phyloP scores from a whole-genome alignment of 2,888 invertebrate species.

The Tortricodes alternella region DNA sequence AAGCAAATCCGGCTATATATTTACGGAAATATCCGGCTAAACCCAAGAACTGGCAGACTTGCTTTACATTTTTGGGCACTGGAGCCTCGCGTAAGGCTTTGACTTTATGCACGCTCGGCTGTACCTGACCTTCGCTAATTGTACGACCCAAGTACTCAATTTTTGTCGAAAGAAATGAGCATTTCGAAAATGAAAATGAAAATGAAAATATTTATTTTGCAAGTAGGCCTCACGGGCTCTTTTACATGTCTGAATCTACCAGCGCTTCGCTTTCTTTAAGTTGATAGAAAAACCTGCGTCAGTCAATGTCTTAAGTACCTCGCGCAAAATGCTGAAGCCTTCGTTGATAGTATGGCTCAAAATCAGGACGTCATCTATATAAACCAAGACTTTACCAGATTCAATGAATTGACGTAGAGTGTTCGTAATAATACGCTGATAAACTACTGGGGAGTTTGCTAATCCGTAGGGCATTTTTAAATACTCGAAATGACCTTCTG shows the following conservation, averaged over 20 bases:
- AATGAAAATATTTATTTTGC: too few species aligned
- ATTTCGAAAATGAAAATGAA: too few species aligned
- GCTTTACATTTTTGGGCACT: neutral
- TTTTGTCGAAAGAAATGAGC: conserved; percentile 17
- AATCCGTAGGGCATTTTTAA: conserved; percentile 36
- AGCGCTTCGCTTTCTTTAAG: conserved; percentile 21
- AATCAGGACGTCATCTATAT: conserved; percentile 29
- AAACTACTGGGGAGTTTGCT: conserved; percentile 34
- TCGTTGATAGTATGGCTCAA: neutral
- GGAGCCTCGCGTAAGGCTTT: neutral
- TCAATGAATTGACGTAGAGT: conserved; percentile 13
- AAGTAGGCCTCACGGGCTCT: too few species aligned
- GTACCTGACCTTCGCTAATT: conserved; percentile 28
- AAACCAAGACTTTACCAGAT: conserved; percentile 19
- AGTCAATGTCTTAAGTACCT: conserved; percentile 5
- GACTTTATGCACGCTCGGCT: conserved; percentile 15
- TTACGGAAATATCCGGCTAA: neutral
- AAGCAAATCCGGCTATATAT: neutral
- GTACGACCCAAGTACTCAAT: conserved; percentile 22
- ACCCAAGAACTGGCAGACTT: neutral
- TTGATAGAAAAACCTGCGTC: conserved; percentile 25
- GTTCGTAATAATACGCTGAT: conserved; percentile 32
- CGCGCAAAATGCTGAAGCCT: neutral
- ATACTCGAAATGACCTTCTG: conserved; percentile 33
- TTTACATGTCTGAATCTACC: too few species aligned